Base-by-base conservation (phyloP, 2,888 invertebrate genomes). In the Unio delphinus region DNA sequence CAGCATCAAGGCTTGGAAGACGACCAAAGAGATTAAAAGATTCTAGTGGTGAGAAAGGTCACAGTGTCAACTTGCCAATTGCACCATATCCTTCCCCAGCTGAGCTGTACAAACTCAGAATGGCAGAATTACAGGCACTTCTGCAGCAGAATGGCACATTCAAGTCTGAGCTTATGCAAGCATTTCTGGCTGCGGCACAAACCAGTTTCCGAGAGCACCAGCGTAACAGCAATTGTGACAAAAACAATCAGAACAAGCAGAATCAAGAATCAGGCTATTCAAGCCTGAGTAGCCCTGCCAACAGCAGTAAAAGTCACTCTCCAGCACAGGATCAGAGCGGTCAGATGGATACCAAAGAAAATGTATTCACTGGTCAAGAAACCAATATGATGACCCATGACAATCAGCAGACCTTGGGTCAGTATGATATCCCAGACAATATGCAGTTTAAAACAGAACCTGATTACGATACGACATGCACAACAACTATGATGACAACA, bases 1-100 rank as follows among this genome's bases (percentile, higher is more conserved):
- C 80, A 89, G 90, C 90, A n/a, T 90, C 90, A 34, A 80, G 90
- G 68, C 82, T 90, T 34, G 90, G 89, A n/a, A 80, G 89, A 61
- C 72, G 90, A 61, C 89, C 89, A 58, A 90, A 90, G 72, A 80
- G 89, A 55, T 78, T 89, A 74, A 90, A 89, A 80, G 89, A 89
- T 68, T 81, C 85, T 1, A 78, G 81, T 67, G 82, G 82, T 30
- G 83, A 84, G 67, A 80, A 78, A 64, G 61, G 72, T 45, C 66
- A 76, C 45, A 83, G 82, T 34, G 76, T 79, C 30, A 86, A 84
- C 74, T 78, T 86, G 61, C 85, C 86, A 45, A 88, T 88, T 54
- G 87, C 87, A n/a, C 89, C 89, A 0, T 88, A 88, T 73, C 88
- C 88, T n/a, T 84, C 84, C n/a, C 80, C 82, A 3, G 74, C 83